Evolutionary conservation across 2,797 vertebrate species (phyloP).

Genomic region (Alca torda): DNA sequence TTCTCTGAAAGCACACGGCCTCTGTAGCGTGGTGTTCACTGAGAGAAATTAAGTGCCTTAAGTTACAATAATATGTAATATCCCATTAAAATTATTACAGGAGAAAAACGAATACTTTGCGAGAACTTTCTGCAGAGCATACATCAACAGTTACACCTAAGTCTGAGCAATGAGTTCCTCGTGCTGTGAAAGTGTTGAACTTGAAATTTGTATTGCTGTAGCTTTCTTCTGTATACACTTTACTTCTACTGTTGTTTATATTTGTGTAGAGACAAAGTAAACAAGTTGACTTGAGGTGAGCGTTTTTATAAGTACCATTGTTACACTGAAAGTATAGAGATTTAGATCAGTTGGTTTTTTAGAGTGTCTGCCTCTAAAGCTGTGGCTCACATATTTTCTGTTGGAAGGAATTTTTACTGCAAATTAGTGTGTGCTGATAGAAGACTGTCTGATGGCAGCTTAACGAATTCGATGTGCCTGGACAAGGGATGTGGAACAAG

Average conservation of each 20-base stretch:
- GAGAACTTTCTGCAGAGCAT: background rate
- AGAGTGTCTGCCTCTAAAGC: background rate
- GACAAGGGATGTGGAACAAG: background rate
- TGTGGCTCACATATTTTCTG: background rate
- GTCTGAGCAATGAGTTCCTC: background rate
- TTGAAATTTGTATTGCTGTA: background rate
- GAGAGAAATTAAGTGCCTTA: background rate
- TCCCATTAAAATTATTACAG: background rate
- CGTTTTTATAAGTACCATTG: background rate
- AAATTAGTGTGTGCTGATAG: background rate
- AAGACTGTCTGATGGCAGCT: background rate
- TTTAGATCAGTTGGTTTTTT: background rate
- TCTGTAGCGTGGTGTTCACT: background rate
- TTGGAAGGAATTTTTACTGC: background rate
- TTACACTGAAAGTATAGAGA: background rate
- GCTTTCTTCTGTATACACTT: background rate
- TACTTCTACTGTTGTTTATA: background rate
- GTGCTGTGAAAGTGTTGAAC: background rate
- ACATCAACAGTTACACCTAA: background rate
- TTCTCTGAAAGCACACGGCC: background rate
- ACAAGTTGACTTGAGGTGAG: background rate
- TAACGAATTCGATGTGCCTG: background rate
- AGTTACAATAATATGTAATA: background rate
- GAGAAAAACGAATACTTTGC: background rate
- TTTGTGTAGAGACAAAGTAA: background rate